Percentiles rank a stretch among this genome's conserved stretches.
These are phyloP conservation scores for Dromiciops gliroides DNA, from an alignment of 2,113 vertebrate genomes.

Conservation along the genomic window DNA sequence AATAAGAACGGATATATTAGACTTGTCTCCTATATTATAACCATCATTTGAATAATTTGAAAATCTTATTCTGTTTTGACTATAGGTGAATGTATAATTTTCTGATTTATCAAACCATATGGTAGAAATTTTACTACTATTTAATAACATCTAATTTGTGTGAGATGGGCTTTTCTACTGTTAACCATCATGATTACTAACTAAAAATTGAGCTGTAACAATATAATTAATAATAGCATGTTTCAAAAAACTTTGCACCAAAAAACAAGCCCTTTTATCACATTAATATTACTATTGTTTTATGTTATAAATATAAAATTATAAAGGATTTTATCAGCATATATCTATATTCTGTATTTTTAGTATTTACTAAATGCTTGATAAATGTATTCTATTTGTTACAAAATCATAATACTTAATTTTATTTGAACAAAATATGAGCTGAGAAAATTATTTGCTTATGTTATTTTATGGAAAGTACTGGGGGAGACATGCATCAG, in stretches of 20 bases:
- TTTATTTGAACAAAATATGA: neutral
- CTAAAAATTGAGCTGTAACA: neutral
- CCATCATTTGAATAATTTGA: neutral
- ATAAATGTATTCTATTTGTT: neutral
- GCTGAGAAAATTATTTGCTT: neutral
- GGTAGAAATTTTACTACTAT: neutral
- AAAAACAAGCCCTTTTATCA: neutral
- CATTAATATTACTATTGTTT: neutral
- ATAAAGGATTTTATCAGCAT: neutral
- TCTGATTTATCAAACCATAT: neutral
- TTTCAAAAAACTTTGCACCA: neutral
- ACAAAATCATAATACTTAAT: neutral
- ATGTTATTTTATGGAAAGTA: neutral
- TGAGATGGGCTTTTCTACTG: neutral
- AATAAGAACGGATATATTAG: neutral
- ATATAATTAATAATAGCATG: neutral
- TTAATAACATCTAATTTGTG: neutral
- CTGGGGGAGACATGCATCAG: neutral
- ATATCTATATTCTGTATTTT: neutral
- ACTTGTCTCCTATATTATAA: neutral
- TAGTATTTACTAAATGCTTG: neutral
- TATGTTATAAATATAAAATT: neutral
- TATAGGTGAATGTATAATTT: neutral
- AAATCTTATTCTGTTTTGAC: neutral
- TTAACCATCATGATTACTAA: neutral